Conservation (phyloP, 2,797 vertebrate genomes). For the Spea hammondii region DNA sequence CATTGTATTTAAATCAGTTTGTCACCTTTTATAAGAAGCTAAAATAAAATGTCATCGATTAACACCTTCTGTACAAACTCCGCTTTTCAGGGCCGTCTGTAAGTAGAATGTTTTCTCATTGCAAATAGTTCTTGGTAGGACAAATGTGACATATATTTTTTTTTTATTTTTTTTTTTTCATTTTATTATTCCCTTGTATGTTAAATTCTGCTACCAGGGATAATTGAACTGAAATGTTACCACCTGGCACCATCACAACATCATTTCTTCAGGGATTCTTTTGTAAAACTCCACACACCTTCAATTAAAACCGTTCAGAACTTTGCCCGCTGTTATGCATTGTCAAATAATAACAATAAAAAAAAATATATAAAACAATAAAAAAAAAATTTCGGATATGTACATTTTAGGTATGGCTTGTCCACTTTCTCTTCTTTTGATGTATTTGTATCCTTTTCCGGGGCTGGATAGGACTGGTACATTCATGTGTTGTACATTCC, state of each 20-base stretch:
- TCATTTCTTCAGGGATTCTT: conserved; percentile 58
- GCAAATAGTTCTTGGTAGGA: conserved; percentile 7
- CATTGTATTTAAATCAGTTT: too few species aligned
- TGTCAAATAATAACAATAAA: conserved; percentile 39
- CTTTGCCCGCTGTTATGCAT: conserved; percentile 35
- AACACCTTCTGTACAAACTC: too few species aligned
- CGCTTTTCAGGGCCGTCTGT: neutral
- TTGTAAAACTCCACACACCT: conserved; percentile 50
- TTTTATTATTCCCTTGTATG: neutral
- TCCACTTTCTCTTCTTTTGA: conserved; percentile 55
- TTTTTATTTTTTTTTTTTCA: neutral
- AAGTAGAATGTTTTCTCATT: neutral
- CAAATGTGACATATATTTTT: neutral
- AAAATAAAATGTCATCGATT: too few species aligned
- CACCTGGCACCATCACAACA: conserved; percentile 22
- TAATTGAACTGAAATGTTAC: conserved; percentile 19
- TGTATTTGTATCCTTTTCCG: conserved; percentile 47
- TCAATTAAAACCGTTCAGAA: conserved; percentile 47
- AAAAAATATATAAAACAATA: conserved; percentile 27
- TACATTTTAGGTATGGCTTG: conserved; percentile 50
- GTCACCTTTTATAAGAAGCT: too few species aligned
- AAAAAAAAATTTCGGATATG: neutral
- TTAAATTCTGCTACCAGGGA: conserved; percentile 31
- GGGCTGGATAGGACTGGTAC: neutral
- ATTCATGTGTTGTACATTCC: neutral